Evolutionary conservation across 2,888 invertebrate genomes (phyloP), one percentile per base, ranked within the genome.

Genomic region (Pseudeuparius sepicola): DNA sequence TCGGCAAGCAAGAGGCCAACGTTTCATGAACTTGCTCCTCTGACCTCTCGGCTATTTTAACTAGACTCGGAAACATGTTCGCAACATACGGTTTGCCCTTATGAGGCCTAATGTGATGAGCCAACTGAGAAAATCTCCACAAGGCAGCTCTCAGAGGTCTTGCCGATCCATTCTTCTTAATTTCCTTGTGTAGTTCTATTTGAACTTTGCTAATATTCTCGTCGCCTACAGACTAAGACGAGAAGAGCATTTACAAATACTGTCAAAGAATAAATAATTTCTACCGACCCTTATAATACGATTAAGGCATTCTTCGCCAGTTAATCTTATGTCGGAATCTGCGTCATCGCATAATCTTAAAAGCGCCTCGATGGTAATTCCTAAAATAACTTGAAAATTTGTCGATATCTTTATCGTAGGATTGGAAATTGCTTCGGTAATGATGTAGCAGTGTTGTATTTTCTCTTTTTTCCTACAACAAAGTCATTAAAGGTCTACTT

Each of bases 261-360:
- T 10, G 15, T 17, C 5, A 17, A 4, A 20, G 18, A 31, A 7
- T 18, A 24, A 11, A 13, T 32, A 24, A 7, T 20, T 7, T 20
- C n/a, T 7, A 20, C 36, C 40, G 55, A 61, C 63, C 60, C 81
- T 71, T 48, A 86, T 81, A 34, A 84, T 78, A 57, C 75, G 71
- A 56, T 86, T 85, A 2, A 88, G 63, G 52, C 81, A 81, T 63
- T 87, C 87, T 56, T 86, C 84, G 25, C 84, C 84, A 31, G 78
- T 75, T 68, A 84, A 79, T 37, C 86, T 67, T 15, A 85, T 73
- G 57, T 85, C 81, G 3, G 82, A 73, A 55, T 87, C 84, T 2
- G 69, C 58, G 59, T 87, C 86, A 62, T 86, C 80, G 55, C 83
- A 79, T 34, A 80, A 65, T 24, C 71, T 65, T 31, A 87, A 62